phyloP scores from a whole-genome alignment of 2,113 vertebrate genomes.

The Madoqua kirkii region DNA sequence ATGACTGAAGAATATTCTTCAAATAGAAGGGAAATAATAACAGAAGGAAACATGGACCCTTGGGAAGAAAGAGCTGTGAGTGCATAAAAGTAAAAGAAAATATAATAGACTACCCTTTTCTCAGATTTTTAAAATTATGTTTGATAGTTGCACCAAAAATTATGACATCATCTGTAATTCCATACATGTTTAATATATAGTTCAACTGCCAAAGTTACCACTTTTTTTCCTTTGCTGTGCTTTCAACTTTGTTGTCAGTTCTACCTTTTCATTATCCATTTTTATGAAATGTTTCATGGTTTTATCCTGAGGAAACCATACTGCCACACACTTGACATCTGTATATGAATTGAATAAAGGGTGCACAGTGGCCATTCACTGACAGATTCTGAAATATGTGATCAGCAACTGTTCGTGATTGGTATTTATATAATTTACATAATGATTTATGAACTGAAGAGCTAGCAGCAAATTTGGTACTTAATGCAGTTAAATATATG shows the following conservation, averaged over 20 bases:
- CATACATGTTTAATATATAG: background rate
- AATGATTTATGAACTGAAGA: background rate
- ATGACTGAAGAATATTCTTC: background rate
- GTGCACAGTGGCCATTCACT: background rate
- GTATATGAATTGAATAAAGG: background rate
- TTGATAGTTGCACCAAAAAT: slow-evolving; percentile 5
- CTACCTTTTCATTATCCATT: background rate
- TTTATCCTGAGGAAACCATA: background rate
- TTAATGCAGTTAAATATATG: slow-evolving; percentile 7
- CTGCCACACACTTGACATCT: background rate
- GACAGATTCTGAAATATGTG: background rate
- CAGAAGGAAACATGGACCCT: background rate
- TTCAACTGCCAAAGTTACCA: background rate
- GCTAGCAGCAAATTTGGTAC: background rate
- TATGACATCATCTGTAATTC: background rate
- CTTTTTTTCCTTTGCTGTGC: background rate
- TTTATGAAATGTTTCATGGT: background rate
- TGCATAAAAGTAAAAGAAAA: background rate
- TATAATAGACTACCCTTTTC: background rate
- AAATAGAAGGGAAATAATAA: background rate
- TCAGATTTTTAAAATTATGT: background rate
- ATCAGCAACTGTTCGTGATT: background rate
- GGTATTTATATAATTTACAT: background rate
- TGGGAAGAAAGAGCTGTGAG: background rate
- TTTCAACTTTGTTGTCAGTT: background rate